Conservation (phyloP, 2,797 vertebrate genomes). For the Peromyscus eremicus region DNA sequence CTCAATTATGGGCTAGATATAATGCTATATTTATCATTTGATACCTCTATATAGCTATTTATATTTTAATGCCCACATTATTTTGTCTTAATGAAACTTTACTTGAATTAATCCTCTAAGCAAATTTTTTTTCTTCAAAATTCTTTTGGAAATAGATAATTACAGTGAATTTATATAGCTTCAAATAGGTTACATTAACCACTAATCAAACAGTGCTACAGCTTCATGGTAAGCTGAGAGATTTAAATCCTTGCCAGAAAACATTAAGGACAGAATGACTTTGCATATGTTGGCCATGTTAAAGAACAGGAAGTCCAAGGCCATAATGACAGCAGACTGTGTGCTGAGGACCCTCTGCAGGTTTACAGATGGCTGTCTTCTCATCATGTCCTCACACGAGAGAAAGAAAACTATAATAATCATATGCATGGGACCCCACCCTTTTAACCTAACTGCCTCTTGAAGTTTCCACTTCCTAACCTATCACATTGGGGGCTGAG, state of each 20-base stretch:
- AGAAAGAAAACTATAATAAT: neutral
- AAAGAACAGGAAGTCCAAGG: neutral
- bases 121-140: neutral
- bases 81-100: neutral
- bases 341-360: neutral
- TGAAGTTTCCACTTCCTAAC: neutral
- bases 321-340: neutral
- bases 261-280: neutral
- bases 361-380: neutral
- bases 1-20: neutral
- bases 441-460: neutral
- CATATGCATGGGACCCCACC: neutral
- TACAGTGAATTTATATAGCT: neutral
- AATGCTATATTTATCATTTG: neutral
- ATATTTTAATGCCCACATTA: neutral
- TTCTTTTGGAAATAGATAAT: conserved; percentile 45
- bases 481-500: neutral
- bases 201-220: neutral
- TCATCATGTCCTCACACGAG: neutral
- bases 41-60: neutral
- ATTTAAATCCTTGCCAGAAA: neutral
- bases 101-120: conserved; percentile 3
- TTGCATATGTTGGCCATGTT: neutral
- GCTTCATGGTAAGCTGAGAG: neutral
- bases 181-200: conserved; percentile 39